Evolutionary conservation across 2,113 vertebrate genomes (phyloP), one percentile per base, ranked within the genome.

Genomic region (Catharus fuscescens): DNA sequence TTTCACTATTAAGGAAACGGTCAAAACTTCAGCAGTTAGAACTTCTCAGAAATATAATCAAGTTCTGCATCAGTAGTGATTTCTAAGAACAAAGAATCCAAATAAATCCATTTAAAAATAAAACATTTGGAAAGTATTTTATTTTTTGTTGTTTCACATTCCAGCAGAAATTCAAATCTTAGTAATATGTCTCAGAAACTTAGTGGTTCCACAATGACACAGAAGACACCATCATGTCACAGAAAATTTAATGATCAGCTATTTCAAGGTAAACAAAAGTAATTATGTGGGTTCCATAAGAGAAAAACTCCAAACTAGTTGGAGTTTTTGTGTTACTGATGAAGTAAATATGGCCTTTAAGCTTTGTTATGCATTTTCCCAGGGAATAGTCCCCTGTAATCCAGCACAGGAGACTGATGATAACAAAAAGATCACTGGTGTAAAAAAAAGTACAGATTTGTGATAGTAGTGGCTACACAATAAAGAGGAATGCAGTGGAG

Each of bases 21-120:
- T 54, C 31, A 86, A 72, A 47, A 23, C 6, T 92, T 92, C 45
- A 72, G 42, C 60, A 91, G 36, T 50, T 69, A 59, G 86, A 94
- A 94, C 10, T 65, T 40, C 19, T 62, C 34, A 56, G 29, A 45
- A 84, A 21, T 44, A 62, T 74, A 80, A 74, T 66, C 71, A 52
- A 44, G 13, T 69, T 69, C 25, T 29, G 18, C 24, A 53, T 45
- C 14, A 54, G 31, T 23, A 90, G 16, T 18, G 9, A n/a, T 29
- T 84, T 65, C 3, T 28, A 67, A 19, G 6, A 66, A 56, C 44
- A 81, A 72, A 84, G 10, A 50, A 12, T 24, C 1, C 25, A 62
- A 36, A n/a, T 31, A 83, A 57, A 7, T 52, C 44, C 1, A n/a
- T 59, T 61, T 54, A 50, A 7, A 69, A 84, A 90, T 17, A 66